Conservation (phyloP, 2,113 vertebrate genomes). For the Chascanopsetta lugubris region DNA sequence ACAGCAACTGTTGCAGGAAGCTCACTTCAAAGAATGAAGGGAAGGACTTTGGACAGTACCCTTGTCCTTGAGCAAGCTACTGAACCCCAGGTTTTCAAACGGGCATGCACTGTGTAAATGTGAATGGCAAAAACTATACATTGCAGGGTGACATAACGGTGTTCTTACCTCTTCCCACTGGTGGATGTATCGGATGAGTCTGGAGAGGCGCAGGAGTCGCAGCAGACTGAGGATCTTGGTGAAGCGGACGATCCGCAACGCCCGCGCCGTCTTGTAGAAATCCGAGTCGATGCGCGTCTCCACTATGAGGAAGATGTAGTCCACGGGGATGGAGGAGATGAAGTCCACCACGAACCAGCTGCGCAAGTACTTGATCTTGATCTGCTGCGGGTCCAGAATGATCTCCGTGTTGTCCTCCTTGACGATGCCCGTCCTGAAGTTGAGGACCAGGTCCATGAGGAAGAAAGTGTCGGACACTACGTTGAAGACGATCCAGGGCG, state of each 20-base stretch:
- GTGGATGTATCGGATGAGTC: slow-evolving; percentile 98
- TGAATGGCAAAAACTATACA: no score
- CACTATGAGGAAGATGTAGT: slow-evolving; percentile 99
- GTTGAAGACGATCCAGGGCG: slow-evolving; percentile 98
- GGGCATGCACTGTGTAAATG: no score
- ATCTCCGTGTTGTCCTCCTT: slow-evolving; percentile 99
- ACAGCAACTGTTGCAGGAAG: no score
- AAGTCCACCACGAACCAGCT: slow-evolving; percentile 99
- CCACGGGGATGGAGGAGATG: slow-evolving; percentile 98
- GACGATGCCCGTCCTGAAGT: slow-evolving; percentile 98
- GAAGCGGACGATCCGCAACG: slow-evolving; percentile 96
- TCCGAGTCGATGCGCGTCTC: slow-evolving; percentile 98
- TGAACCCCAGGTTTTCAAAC: no score
- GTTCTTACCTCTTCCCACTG: slow-evolving; percentile 98
- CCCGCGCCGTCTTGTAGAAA: slow-evolving; percentile 98
- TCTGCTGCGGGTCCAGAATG: slow-evolving; percentile 95
- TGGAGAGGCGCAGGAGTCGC: slow-evolving; percentile 91
- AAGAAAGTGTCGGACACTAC: slow-evolving; percentile 99
- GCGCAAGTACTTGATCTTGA: slow-evolving; percentile 98
- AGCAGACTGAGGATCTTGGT: slow-evolving; percentile 98
- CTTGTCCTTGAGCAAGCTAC: not conserved
- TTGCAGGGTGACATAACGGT: no score
- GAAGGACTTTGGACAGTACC: no score
- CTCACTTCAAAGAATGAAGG: not conserved
- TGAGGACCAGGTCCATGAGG: slow-evolving; percentile 98